A percentile compares a stretch with the other conserved stretches of the same genome.
phyloP scores from a whole-genome alignment of 2,888 invertebrate genomes.

The Chrysodeixis includens region DNA sequence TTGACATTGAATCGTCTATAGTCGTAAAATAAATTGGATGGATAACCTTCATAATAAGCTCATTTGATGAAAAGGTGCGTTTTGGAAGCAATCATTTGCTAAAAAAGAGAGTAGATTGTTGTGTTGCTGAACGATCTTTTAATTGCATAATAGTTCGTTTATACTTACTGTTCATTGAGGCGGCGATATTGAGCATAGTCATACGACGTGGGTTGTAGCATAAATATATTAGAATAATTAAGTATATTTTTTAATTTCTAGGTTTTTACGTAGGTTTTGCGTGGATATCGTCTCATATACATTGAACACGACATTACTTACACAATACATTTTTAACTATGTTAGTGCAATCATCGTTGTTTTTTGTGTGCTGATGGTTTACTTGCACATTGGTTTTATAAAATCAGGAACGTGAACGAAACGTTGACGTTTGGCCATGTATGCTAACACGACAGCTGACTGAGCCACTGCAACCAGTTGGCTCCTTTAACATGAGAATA shows the following conservation, averaged over 20 bases:
- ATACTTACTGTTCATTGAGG: not conserved
- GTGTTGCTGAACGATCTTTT: too few relatives aligned
- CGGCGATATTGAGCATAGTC: not conserved
- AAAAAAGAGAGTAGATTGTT: too few relatives aligned
- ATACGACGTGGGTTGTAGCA: not conserved
- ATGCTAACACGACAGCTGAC: conserved; percentile 43
- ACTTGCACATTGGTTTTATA: too few relatives aligned
- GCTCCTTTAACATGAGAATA: conserved; percentile 50
- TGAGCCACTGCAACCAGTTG: conserved; percentile 50
- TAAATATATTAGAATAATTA: not conserved
- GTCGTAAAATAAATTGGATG: conserved; percentile 33
- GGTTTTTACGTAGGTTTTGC: not conserved
- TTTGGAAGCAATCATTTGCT: conserved; percentile 38
- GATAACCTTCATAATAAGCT: conserved; percentile 44
- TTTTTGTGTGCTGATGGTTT: too few relatives aligned
- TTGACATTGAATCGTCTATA: conserved; percentile 70
- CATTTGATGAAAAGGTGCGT: conserved; percentile 28
- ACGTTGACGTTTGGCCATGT: conserved; percentile 65
- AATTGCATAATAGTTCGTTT: too few relatives aligned
- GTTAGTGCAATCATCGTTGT: not conserved
- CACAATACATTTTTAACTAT: conserved; percentile 14
- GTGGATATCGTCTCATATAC: not conserved
- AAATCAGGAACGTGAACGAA: conserved; percentile 68
- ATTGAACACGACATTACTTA: not conserved
- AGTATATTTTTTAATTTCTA: not conserved